Percentiles rank a stretch among this genome's conserved stretches.
phyloP scores from a whole-genome alignment of 2,113 vertebrate genomes.

The Varanus salvator region DNA sequence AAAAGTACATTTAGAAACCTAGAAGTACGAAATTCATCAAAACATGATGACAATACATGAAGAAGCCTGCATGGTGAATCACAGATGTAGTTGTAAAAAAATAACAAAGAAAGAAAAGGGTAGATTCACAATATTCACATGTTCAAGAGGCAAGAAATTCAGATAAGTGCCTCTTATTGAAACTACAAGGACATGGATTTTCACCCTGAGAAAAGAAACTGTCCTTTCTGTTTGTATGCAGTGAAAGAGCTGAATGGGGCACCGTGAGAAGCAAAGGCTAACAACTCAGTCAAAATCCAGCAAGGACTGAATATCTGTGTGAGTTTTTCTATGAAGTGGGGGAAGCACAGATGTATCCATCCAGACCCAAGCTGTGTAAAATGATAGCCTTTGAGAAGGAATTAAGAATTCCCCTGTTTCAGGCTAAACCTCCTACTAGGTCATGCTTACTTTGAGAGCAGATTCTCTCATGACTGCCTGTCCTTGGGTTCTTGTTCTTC shows the following conservation, averaged over 20 bases:
- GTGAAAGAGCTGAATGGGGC: neutral
- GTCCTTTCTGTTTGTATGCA: neutral
- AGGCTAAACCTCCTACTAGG: neutral
- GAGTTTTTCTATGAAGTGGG: neutral
- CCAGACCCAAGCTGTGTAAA: neutral
- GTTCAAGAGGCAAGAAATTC: neutral
- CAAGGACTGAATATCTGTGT: neutral
- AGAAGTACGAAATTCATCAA: neutral
- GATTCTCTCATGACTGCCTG: constrained; percentile 19
- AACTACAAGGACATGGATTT: neutral
- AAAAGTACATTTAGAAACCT: neutral
- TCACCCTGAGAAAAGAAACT: neutral
- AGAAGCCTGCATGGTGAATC: neutral
- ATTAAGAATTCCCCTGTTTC: constrained; percentile 17
- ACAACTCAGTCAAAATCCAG: neutral
- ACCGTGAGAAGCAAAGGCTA: neutral
- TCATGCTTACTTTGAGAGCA: neutral
- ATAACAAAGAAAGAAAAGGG: too few species aligned
- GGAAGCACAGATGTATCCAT: neutral
- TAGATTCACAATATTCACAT: neutral
- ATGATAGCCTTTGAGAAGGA: constrained; percentile 6
- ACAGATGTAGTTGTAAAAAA: neutral
- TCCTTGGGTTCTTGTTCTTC: neutral
- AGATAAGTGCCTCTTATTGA: neutral
- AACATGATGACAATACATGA: neutral